Evolutionary conservation across 2,888 invertebrate genomes (phyloP).

Genomic region (Pilophorus perplexus): DNA sequence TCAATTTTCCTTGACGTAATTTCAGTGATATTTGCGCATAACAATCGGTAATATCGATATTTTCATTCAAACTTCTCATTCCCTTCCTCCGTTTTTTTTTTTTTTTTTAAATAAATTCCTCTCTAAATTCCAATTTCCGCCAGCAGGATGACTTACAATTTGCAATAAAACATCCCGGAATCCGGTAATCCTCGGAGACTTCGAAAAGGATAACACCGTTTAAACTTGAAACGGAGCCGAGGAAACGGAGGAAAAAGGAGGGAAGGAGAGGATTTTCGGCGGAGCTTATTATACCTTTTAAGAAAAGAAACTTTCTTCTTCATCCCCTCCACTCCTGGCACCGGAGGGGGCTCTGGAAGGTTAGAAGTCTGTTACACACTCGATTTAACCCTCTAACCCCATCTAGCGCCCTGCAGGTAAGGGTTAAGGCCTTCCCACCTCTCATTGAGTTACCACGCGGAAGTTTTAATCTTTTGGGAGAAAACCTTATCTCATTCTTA

Average conservation of each 20-base stretch:
- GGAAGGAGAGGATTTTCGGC: conserved; percentile 1
- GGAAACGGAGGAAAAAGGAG: conserved; percentile 1
- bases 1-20: no score
- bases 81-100: no score
- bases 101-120: no score
- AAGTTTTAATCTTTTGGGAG: conserved; percentile 36
- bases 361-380: conserved; percentile 40
- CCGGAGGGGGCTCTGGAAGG: conserved; percentile 9
- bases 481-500: conserved; percentile 27
- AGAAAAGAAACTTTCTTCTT: conserved; percentile 26
- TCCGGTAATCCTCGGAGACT: neutral
- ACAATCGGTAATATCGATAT: no score
- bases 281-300: conserved; percentile 33
- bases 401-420: conserved; percentile 20
- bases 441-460: conserved; percentile 36
- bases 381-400: conserved; percentile 39
- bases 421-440: conserved; percentile 17
- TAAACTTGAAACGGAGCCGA: conserved; percentile 17
- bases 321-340: no score
- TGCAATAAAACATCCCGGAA: neutral
- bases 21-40: no score
- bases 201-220: conserved; percentile 29
- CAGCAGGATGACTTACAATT: neutral
- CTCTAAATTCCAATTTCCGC: no score
- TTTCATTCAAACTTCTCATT: no score